Base-by-base conservation (phyloP, 1,140 invertebrate species). In the Hylaeus anthracinus region DNA sequence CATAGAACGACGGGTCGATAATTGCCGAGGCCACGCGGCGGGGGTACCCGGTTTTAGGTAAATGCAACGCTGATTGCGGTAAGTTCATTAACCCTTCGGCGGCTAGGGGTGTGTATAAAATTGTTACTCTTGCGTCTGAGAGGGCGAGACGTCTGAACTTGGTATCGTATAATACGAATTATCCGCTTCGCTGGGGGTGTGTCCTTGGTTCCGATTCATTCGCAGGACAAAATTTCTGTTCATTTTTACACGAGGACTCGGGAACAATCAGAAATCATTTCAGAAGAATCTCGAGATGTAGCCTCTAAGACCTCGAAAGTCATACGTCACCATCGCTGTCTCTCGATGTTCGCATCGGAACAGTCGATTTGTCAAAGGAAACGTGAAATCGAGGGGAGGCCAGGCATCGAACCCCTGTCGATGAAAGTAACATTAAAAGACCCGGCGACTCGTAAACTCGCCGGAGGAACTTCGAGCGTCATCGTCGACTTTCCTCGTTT, bases 51-150 rank as follows among this genome's bases (percentile, higher is more conserved):
- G 65, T 75, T 80, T 80, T 74, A 75, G 79, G 63, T 80, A 80
- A 79, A 79, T 66, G 77, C 70, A 73, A 64, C 70, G 61, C 56
- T 79, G 77, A 79, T 79, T 75, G 79, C 79, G 79, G 79, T 80
- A 69, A 75, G 77, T 79, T 79, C 77, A 73, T 79, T 79, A 79
- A 73, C 77, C 77, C 61, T 15, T 66, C 10, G 74, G 6, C 12
- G 15, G 58, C 26, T 2, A 45, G 26, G 70, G 70, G 77, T 73
- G 48, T 66, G 77, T 73, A 73, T 53, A 73, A 79, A 79, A 73
- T 79, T 73, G 70, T 70, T 65, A 79, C 60, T 56, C 61, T 56
- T 48, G 70, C 43, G 5, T 6, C 1, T 37, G n/a, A 48, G 10
- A 12, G 12, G 14, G 6, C 51, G n/a, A 48, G 10, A 12, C 26